These are phyloP conservation scores for Macrocentrus cingulum DNA, from an alignment of 1,140 invertebrate species.

Conservation along the genomic window DNA sequence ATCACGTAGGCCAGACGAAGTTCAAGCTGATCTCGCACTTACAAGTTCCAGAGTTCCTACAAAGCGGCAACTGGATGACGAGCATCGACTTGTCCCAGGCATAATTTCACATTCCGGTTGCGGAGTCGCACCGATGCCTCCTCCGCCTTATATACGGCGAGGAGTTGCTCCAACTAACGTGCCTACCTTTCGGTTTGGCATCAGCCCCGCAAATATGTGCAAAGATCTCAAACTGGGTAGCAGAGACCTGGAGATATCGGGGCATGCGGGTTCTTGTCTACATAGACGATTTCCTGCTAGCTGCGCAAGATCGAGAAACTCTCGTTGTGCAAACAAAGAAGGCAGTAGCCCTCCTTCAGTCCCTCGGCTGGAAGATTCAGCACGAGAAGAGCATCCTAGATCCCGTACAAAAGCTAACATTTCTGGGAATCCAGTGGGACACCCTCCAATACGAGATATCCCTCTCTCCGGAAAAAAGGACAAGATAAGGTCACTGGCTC, in stretches of 20 bases:
- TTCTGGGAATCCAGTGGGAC: conserved; percentile 31
- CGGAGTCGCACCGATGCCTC: conserved; percentile 33
- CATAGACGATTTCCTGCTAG: conserved; percentile 39
- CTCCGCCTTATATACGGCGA: conserved; percentile 36
- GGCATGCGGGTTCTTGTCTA: conserved; percentile 34
- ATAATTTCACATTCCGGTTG: conserved; percentile 42
- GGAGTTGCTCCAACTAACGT: conserved; percentile 32
- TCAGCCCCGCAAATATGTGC: conserved; percentile 43
- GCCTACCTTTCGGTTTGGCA: conserved; percentile 39
- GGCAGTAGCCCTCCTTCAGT: conserved; percentile 34
- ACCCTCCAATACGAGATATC: conserved; percentile 20
- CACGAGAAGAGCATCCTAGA: conserved; percentile 24
- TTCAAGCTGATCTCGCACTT: conserved; percentile 39
- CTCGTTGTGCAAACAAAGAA: conserved; percentile 25
- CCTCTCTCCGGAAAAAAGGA: conserved; percentile 19
- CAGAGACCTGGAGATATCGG: conserved; percentile 33
- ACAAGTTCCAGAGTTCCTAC: conserved; percentile 36
- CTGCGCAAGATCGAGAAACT: conserved; percentile 33
- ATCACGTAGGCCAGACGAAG: conserved; percentile 28
- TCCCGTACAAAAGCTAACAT: conserved; percentile 28
- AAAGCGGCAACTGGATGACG: conserved; percentile 39
- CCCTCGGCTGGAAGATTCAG: conserved; percentile 32
- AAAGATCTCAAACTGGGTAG: conserved; percentile 44
- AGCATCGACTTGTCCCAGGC: conserved; percentile 41
- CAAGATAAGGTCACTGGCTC: conserved; percentile 7